These are phyloP conservation scores for Toxotes chatareus DNA, from an alignment of 2,113 vertebrate genomes.

Conservation along the genomic window DNA sequence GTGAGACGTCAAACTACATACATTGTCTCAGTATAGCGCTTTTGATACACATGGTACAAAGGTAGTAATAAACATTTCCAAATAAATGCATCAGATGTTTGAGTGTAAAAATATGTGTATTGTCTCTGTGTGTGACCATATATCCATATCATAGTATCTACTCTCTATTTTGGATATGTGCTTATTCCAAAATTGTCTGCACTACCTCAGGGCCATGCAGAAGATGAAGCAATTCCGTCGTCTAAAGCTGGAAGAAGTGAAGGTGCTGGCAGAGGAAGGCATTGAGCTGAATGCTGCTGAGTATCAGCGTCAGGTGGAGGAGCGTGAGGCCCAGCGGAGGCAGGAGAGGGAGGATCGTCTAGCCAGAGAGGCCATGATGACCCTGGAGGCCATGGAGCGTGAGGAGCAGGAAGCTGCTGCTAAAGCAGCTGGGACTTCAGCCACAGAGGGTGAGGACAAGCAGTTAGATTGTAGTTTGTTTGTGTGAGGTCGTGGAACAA, in stretches of 20 bases:
- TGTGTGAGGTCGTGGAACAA: background rate
- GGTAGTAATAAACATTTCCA: background rate
- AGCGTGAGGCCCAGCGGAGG: slow-evolving; percentile 86
- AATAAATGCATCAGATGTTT: background rate
- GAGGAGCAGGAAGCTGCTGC: slow-evolving; percentile 80
- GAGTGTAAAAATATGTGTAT: background rate
- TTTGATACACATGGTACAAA: background rate
- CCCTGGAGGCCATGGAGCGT: slow-evolving; percentile 82
- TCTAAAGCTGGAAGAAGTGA: slow-evolving; percentile 93
- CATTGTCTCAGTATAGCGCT: background rate
- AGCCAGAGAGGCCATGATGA: slow-evolving; percentile 81
- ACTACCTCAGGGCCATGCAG: slow-evolving; percentile 87
- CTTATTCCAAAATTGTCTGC: background rate
- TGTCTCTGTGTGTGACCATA: background rate
- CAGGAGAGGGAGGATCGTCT: slow-evolving; percentile 82
- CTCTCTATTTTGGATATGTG: background rate
- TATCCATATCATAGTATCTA: background rate
- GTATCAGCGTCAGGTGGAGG: slow-evolving; percentile 81
- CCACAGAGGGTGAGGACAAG: slow-evolving; percentile 66
- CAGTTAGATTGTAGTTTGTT: background rate
- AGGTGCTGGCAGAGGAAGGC: slow-evolving; percentile 87
- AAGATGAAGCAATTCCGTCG: slow-evolving; percentile 91
- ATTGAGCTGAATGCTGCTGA: slow-evolving; percentile 86
- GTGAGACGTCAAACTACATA: slow-evolving; percentile 72
- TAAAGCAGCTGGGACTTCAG: slow-evolving; percentile 49